Conservation (phyloP, 2,797 vertebrate genomes). For the Periparus ater region DNA sequence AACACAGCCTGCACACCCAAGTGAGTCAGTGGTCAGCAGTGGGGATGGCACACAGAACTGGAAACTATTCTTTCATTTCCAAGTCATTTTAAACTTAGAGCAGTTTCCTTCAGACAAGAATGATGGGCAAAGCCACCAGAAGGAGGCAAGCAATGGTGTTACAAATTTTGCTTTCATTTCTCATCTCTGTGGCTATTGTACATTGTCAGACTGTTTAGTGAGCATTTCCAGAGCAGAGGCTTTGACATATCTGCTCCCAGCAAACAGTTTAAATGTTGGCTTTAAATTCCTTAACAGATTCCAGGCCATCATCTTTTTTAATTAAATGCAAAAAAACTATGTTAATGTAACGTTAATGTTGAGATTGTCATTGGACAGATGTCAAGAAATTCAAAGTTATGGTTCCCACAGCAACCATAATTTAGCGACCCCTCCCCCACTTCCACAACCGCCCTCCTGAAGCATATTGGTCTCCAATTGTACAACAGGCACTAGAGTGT, state of each 20-base stretch:
- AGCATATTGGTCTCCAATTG: slow-evolving; percentile 49
- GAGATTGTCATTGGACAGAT: slow-evolving; percentile 76
- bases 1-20: not conserved
- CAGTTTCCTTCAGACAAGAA: not conserved
- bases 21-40: not conserved
- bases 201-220: slow-evolving; percentile 19
- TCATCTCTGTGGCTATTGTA: not conserved
- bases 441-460: slow-evolving; percentile 39
- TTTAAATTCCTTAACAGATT: slow-evolving; percentile 77
- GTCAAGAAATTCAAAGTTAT: slow-evolving; percentile 76
- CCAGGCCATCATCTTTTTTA: slow-evolving; percentile 76
- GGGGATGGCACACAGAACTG: not conserved
- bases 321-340: slow-evolving; percentile 76
- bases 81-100: slow-evolving; percentile 15
- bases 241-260: slow-evolving; percentile 68
- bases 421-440: slow-evolving; percentile 45
- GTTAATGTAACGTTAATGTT: slow-evolving; percentile 76
- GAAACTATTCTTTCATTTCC: not conserved
- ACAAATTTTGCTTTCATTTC: slow-evolving; percentile 11
- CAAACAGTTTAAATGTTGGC: slow-evolving; percentile 73
- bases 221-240: slow-evolving; percentile 59
- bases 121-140: not conserved
- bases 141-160: not conserved
- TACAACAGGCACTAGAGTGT: slow-evolving; percentile 7
- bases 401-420: slow-evolving; percentile 76